Base-by-base conservation (phyloP, 2,113 vertebrate species). In the Cranoglanis bouderius region DNA sequence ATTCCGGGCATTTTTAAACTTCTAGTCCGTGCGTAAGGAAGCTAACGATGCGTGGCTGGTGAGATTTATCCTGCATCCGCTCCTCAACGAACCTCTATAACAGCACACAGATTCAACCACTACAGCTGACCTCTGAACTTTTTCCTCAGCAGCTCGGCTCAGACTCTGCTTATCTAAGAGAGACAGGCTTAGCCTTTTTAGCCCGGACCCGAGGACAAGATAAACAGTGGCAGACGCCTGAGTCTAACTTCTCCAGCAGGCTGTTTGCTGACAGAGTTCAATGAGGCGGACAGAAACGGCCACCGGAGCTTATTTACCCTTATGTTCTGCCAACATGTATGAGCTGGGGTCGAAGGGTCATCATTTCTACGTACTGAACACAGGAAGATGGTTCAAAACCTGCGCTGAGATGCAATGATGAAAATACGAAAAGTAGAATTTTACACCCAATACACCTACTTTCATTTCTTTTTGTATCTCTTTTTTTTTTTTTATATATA, bases 91-190 rank as follows among this genome's bases (percentile, higher is more conserved):
- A 59, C 29, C n/a, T 51, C 40, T 61, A 18, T 29, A 63, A 78
- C 26, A 75, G 35, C n/a, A 26, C 57, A 32, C 55, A n/a, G 26
- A 81, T 32, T 9, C 65, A 26, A 77, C 38, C 14, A 8, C 13
- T 43, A 67, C 43, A 67, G 38, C 51, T 90, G 86, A 90, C 77
- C 83, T 88, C 77, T 84, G 70, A 88, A 2, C 67, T 70, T 75
- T 38, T 24, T 26, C 26, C 70, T 84, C 26, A 77, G 49, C 14
- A 70, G 53, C 38, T 49, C 18, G 1, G n/a, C 18, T 65, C 87
- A 77, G 53, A 49, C 67, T 49, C 6, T 38, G 81, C 43, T 59
- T 61, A 75, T 63, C 67, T 32, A 7, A 67, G 86, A 4, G 46
- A 55, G 77, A 70, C 59, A 70, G n/a, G 59, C 61, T 63, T 49